phyloP scores from a whole-genome alignment of 1,140 invertebrate genomes.

The Anastrepha ludens region DNA sequence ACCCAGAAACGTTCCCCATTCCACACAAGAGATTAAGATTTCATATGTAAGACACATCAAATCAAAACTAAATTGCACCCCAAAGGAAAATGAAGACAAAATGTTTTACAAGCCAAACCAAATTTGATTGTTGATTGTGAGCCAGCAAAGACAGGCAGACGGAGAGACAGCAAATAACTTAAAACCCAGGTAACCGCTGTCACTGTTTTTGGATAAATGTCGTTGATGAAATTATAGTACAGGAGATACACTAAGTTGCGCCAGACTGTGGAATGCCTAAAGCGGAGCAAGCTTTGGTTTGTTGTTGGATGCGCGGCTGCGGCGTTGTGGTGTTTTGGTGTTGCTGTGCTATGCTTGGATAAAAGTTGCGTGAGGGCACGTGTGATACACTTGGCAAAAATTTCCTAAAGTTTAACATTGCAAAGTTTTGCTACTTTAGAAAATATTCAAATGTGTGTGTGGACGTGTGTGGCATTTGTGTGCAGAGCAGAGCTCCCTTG shows the following conservation, averaged over 20 bases:
- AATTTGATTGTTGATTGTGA: constrained; percentile 1
- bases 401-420: background rate
- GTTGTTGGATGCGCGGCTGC: background rate
- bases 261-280: background rate
- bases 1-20: background rate
- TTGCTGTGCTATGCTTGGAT: background rate
- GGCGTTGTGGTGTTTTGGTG: no score
- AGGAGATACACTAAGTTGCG: background rate
- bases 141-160: background rate
- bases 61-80: constrained; percentile 41
- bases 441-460: background rate
- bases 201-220: constrained; percentile 4
- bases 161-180: background rate
- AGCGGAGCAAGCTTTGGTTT: background rate
- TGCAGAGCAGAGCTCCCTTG: background rate
- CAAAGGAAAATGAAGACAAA: constrained; percentile 34
- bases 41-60: constrained; percentile 28
- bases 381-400: background rate
- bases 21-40: constrained; percentile 18
- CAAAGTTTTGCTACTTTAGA: background rate
- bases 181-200: constrained; percentile 22
- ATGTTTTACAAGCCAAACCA: constrained; percentile 39
- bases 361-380: background rate
- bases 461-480: background rate
- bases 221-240: background rate